Conservation (phyloP, 2,888 invertebrate genomes). For the Orthonevra nobilis region DNA sequence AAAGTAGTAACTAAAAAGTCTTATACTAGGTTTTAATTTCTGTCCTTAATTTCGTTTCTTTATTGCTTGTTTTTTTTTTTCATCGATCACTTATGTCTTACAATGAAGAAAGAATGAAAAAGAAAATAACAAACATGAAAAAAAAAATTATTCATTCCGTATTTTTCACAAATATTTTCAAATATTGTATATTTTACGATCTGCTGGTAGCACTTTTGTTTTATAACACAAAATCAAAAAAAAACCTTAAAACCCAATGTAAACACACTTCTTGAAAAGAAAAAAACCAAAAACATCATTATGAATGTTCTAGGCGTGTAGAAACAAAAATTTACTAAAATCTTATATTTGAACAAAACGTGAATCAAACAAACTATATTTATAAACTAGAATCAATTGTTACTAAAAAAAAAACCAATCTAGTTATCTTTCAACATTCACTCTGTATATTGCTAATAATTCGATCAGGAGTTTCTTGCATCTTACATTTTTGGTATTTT, state of each 20-base stretch:
- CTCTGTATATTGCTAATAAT: slow-evolving; percentile 22
- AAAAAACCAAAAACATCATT: slow-evolving; percentile 40
- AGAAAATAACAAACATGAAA: slow-evolving; percentile 12
- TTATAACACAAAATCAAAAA: slow-evolving; percentile 23
- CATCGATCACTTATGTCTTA: slow-evolving; percentile 26
- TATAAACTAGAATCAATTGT: slow-evolving; percentile 57
- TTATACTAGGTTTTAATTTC: slow-evolving; percentile 51
- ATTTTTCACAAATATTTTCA: slow-evolving; percentile 36
- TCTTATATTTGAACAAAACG: slow-evolving; percentile 27
- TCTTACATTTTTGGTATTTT: slow-evolving; percentile 3
- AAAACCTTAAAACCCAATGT: slow-evolving; percentile 17
- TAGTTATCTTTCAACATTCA: slow-evolving; percentile 21
- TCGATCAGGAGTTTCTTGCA: slow-evolving; percentile 17
- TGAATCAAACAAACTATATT: not conserved
- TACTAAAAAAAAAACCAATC: slow-evolving; percentile 33
- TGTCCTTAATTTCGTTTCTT: slow-evolving; percentile 5
- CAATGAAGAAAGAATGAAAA: slow-evolving; percentile 40
- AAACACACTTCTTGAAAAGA: slow-evolving; percentile 44
- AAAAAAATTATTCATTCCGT: slow-evolving; percentile 60
- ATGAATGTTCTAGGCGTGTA: slow-evolving; percentile 52
- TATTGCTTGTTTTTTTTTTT: slow-evolving; percentile 20
- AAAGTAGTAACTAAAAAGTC: slow-evolving; percentile 61
- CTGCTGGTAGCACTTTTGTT: slow-evolving; percentile 45
- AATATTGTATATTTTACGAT: slow-evolving; percentile 28
- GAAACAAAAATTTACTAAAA: slow-evolving; percentile 35